Evolutionary conservation across 2,888 invertebrate genomes (phyloP).

Genomic region (Andricus quercusramuli): DNA sequence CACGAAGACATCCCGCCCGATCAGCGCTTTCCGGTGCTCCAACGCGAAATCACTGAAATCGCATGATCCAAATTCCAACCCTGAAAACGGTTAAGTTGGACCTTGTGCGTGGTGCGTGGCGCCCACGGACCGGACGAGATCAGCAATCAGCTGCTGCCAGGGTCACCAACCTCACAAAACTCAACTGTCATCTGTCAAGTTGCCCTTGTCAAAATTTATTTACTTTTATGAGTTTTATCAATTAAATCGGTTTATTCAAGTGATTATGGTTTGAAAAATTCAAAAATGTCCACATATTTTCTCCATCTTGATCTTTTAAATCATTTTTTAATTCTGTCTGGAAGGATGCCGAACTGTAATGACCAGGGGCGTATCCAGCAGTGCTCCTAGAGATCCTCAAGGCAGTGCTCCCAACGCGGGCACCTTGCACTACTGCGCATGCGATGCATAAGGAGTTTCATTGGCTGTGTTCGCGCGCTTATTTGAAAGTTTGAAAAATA

Average conservation of each 20-base stretch:
- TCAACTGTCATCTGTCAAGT: neutral
- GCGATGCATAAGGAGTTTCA: too few species aligned
- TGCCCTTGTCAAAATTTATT: neutral
- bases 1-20: neutral
- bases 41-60: too few species aligned
- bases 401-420: too few species aligned
- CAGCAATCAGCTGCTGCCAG: neutral
- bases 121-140: neutral
- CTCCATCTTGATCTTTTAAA: neutral
- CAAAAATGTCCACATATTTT: neutral
- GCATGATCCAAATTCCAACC: too few species aligned
- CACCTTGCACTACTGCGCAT: too few species aligned
- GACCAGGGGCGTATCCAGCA: too few species aligned
- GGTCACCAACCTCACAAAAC: neutral
- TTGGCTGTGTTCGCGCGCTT: too few species aligned
- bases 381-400: too few species aligned
- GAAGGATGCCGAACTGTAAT: too few species aligned
- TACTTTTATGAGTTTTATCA: neutral
- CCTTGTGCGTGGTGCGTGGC: slow-evolving; percentile 19
- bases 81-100: neutral
- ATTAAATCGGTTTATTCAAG: neutral
- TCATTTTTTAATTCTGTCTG: too few species aligned
- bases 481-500: too few species aligned
- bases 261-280: neutral
- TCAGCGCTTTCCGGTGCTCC: slow-evolving; percentile 19